Evolutionary conservation across 2,797 vertebrate species (phyloP).

Genomic region (Astyanax mexicanus): DNA sequence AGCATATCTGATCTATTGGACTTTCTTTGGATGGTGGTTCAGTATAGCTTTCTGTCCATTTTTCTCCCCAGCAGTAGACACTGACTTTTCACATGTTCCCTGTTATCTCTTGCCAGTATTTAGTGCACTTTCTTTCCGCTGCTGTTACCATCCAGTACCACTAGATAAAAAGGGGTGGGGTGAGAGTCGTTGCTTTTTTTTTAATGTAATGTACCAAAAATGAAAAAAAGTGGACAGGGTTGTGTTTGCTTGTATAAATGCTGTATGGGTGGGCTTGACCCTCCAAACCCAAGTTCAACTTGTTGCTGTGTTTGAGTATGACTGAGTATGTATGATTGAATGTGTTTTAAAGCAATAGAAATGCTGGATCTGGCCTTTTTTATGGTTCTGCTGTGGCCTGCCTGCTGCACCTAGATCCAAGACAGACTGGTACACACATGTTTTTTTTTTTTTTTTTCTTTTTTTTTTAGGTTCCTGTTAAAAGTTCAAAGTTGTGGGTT

Average conservation of each 20-base stretch:
- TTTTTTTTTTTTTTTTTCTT: slow-evolving; percentile 47
- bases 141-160: slow-evolving; percentile 57
- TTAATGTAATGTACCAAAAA: slow-evolving; percentile 73
- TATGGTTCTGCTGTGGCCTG: slow-evolving; percentile 63
- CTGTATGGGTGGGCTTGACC: slow-evolving; percentile 70
- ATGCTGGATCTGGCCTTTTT: slow-evolving; percentile 70
- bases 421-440: slow-evolving; percentile 54
- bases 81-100: slow-evolving; percentile 54
- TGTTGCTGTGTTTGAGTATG: slow-evolving; percentile 71
- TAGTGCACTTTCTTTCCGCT: slow-evolving; percentile 68
- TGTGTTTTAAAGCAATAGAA: slow-evolving; percentile 81
- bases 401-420: slow-evolving; percentile 49
- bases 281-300: slow-evolving; percentile 70
- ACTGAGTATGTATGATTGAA: no score
- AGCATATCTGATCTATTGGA: slow-evolving; percentile 23
- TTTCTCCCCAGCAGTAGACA: slow-evolving; percentile 62
- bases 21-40: no score
- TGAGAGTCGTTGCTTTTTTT: slow-evolving; percentile 69
- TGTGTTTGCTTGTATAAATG: slow-evolving; percentile 78
- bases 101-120: slow-evolving; percentile 65
- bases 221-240: slow-evolving; percentile 63
- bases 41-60: slow-evolving; percentile 54
- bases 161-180: slow-evolving; percentile 64
- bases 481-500: not conserved
- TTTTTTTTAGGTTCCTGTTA: slow-evolving; percentile 30